A percentile compares a stretch with the other conserved stretches of the same genome.
Conservation (phyloP, 2,113 vertebrate species). For the Pangasianodon hypophthalmus region DNA sequence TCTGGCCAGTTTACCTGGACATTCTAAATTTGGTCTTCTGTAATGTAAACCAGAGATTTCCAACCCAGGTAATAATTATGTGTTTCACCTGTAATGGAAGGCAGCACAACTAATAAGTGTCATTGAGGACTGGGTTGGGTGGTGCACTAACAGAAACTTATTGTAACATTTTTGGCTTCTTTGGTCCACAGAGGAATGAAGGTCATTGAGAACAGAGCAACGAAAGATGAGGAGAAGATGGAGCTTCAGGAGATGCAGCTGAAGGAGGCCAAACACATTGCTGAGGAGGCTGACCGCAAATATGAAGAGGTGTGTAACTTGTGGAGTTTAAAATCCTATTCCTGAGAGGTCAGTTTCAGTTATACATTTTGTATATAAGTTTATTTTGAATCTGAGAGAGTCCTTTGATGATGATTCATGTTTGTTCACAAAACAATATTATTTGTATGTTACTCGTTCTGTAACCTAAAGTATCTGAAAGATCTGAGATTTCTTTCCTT, state of each 20-base stretch:
- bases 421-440: background rate
- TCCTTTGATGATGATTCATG: background rate
- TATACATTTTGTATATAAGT: background rate
- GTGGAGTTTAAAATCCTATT: background rate
- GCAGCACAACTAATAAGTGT: background rate
- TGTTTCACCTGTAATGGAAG: background rate
- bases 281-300: conserved; percentile 97
- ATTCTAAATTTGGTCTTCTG: background rate
- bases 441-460: background rate
- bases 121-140: background rate
- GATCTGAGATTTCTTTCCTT: background rate
- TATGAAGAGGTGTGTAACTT: conserved; percentile 87
- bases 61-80: background rate
- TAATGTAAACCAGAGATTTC: background rate
- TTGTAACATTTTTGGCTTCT: background rate
- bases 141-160: background rate
- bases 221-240: conserved; percentile 98
- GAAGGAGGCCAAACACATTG: conserved; percentile 98
- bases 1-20: background rate
- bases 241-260: conserved; percentile 99
- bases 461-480: too few relatives aligned
- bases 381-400: background rate
- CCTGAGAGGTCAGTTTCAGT: background rate
- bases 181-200: conserved; percentile 90
- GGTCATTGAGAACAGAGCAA: conserved; percentile 95